These are phyloP conservation scores for Smittia aterrima DNA, from an alignment of 2,888 invertebrate species.

Conservation along the genomic window DNA sequence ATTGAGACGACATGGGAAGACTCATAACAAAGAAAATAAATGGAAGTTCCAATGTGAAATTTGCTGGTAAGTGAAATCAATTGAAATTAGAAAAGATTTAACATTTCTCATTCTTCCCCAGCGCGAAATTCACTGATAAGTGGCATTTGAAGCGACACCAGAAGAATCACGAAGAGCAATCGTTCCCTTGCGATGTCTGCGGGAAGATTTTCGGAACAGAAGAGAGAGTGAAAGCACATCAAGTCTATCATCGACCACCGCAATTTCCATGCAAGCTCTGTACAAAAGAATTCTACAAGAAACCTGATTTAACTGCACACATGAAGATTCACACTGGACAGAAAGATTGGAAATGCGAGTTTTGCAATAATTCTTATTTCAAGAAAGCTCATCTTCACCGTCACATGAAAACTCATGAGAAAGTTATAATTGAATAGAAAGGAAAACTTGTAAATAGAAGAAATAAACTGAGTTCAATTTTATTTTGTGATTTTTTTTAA, in stretches of 20 bases:
- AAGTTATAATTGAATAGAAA: not conserved
- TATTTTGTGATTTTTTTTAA: too few species aligned
- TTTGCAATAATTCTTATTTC: not conserved
- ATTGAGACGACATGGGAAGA: not conserved
- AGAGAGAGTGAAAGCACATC: conserved; percentile 1
- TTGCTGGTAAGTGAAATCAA: not conserved
- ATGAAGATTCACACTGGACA: not conserved
- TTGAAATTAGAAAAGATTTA: not conserved
- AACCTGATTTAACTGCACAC: not conserved
- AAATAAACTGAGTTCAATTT: too few species aligned
- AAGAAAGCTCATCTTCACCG: not conserved
- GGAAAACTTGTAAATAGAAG: too few species aligned
- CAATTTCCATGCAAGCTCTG: not conserved
- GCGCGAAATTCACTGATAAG: not conserved
- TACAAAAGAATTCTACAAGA: not conserved
- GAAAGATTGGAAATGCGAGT: not conserved
- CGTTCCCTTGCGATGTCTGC: not conserved
- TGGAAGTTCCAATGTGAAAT: not conserved
- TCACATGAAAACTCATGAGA: not conserved
- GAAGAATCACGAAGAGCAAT: not conserved
- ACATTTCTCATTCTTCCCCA: not conserved
- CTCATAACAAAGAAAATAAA: not conserved
- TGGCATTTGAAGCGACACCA: conserved; percentile 18
- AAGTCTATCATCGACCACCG: not conserved
- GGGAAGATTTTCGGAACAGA: not conserved